phyloP scores from a whole-genome alignment of 1,140 invertebrate genomes.

The Drosophila sucinea region DNA sequence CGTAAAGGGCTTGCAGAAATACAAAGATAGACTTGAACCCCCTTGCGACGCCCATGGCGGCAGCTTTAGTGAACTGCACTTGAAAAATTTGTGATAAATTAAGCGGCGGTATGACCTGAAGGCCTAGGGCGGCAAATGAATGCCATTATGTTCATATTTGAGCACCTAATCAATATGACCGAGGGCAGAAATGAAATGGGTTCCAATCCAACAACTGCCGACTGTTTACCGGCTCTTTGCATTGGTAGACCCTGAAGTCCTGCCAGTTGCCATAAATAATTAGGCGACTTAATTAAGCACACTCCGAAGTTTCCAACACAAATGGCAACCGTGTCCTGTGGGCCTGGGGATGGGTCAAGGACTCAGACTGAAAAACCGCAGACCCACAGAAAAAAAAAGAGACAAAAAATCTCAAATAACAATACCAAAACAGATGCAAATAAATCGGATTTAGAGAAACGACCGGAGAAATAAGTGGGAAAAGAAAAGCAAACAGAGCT shows the following conservation, averaged over 20 bases:
- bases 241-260: constrained; percentile 21
- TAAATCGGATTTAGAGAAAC: constrained; percentile 49
- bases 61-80: constrained; percentile 14
- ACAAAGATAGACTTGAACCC: neutral
- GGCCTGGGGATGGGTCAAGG: neutral
- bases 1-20: no score
- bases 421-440: constrained; percentile 49
- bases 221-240: constrained; percentile 38
- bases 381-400: constrained; percentile 32
- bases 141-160: constrained; percentile 53
- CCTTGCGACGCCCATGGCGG: neutral
- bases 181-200: constrained; percentile 23
- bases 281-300: constrained; percentile 58
- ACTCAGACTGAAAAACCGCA: constrained; percentile 24
- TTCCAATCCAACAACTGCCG: neutral
- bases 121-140: constrained; percentile 30
- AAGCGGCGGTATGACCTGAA: constrained; percentile 20
- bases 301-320: constrained; percentile 20
- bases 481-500: constrained; percentile 51
- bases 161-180: constrained; percentile 69
- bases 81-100: constrained; percentile 26
- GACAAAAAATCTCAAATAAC: constrained; percentile 21
- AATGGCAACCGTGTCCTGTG: neutral
- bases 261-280: constrained; percentile 62
- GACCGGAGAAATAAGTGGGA: constrained; percentile 14